phyloP scores from a whole-genome alignment of 2,888 invertebrate species.

The Acutogordius australiensis region DNA sequence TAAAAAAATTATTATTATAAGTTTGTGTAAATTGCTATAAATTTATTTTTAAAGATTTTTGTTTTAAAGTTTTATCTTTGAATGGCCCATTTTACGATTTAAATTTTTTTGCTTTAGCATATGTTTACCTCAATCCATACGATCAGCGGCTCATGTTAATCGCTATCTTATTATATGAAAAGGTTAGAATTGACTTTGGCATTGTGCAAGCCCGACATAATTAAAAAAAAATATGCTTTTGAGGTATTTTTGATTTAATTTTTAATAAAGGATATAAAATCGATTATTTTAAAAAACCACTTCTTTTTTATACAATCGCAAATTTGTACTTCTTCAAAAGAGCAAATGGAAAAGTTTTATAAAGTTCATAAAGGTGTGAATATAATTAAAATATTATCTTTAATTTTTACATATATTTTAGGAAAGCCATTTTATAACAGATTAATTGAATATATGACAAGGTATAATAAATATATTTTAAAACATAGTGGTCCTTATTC shows the following conservation, averaged over 20 bases:
- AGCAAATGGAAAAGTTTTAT: conserved; percentile 7
- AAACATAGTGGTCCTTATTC: conserved; percentile 49
- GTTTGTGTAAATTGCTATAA: too few species aligned
- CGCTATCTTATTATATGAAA: too few species aligned
- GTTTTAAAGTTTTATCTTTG: too few species aligned
- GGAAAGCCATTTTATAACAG: conserved; percentile 23
- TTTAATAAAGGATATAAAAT: conserved; percentile 14
- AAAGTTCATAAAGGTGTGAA: not conserved
- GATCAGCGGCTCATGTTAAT: too few species aligned
- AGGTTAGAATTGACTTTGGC: not conserved
- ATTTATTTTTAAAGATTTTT: too few species aligned
- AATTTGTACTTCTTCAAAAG: conserved; percentile 12
- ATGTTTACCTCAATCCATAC: too few species aligned
- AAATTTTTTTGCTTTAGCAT: too few species aligned
- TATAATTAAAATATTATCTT: not conserved
- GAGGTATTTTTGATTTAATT: conserved; percentile 8
- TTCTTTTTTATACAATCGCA: conserved; percentile 14
- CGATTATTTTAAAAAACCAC: conserved; percentile 13
- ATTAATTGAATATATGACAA: conserved; percentile 23
- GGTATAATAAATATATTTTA: conserved; percentile 16
- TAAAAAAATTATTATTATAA: too few species aligned
- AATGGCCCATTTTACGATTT: too few species aligned
- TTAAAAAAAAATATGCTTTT: not conserved
- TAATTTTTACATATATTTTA: conserved; percentile 16
- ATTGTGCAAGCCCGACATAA: not conserved